These are phyloP conservation scores for Leptatherina wallacei DNA, from an alignment of 2,797 vertebrate species.

Conservation along the genomic window DNA sequence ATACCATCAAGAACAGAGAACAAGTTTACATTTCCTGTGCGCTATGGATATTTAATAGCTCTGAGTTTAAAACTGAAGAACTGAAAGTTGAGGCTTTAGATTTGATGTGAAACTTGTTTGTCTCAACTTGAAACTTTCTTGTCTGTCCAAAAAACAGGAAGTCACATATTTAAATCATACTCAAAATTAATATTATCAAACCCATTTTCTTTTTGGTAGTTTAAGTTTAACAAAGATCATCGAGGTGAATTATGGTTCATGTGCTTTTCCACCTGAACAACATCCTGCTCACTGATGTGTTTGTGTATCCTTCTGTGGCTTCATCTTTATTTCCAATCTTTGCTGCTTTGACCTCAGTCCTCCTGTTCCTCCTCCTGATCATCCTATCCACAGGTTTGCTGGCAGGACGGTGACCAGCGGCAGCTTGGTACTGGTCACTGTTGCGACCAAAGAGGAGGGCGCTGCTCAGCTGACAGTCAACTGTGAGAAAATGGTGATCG, in stretches of 20 bases:
- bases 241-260: not conserved
- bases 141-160: no score
- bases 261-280: not conserved
- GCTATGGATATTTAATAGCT: no score
- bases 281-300: slow-evolving; percentile 2
- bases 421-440: slow-evolving; percentile 92
- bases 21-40: no score
- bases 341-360: slow-evolving; percentile 78
- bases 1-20: no score
- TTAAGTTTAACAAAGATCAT: not conserved
- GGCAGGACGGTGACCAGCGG: slow-evolving; percentile 91
- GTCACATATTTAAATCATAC: no score
- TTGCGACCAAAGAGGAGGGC: slow-evolving; percentile 82
- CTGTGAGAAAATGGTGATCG: slow-evolving; percentile 98
- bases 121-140: no score
- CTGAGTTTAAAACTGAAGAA: no score
- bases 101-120: no score
- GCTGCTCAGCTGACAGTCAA: slow-evolving; percentile 90
- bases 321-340: slow-evolving; percentile 62
- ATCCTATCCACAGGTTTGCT: slow-evolving; percentile 86
- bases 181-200: no score
- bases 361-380: slow-evolving; percentile 72
- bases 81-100: no score
- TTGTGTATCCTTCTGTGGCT: slow-evolving; percentile 20
- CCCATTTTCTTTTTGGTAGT: not conserved